Percentiles rank a stretch among this genome's conserved stretches.
Conservation (phyloP, 2,888 invertebrate species). For the Ophioninae sp. region DNA sequence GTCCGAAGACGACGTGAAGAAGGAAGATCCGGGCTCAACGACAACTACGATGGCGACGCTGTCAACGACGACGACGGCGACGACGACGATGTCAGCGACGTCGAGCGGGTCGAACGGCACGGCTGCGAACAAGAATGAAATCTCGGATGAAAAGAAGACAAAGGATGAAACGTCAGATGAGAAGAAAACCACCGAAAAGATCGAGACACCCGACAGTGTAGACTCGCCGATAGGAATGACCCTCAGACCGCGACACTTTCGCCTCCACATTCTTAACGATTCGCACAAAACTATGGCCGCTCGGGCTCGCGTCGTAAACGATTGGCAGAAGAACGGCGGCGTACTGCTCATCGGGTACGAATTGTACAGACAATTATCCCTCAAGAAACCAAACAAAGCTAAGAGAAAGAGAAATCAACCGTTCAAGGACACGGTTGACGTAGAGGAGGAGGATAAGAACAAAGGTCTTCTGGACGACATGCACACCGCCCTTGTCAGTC, state of each 20-base stretch:
- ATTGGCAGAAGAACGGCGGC: conserved; percentile 94
- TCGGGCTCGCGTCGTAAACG: conserved; percentile 91
- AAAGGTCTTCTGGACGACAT: conserved; percentile 92
- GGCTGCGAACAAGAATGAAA: conserved; percentile 28
- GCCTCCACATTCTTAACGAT: conserved; percentile 95
- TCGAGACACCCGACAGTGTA: conserved; percentile 76
- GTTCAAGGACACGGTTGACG: conserved; percentile 82
- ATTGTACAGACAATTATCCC: conserved; percentile 93
- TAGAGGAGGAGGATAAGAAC: conserved; percentile 84
- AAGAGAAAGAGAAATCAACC: conserved; percentile 82
- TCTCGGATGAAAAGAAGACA: conserved; percentile 21
- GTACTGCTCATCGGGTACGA: conserved; percentile 98
- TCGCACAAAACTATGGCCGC: conserved; percentile 95
- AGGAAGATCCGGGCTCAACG: conserved; percentile 67
- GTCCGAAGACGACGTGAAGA: conserved; percentile 64
- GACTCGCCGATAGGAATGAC: conserved; percentile 76
- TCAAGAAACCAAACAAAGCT: conserved; percentile 87
- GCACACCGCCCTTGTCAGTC: conserved; percentile 91
- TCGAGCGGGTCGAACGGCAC: not conserved
- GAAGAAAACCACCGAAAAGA: conserved; percentile 71
- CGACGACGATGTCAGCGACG: conserved; percentile 58
- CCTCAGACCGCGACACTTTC: conserved; percentile 89
- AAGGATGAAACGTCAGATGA: conserved; percentile 69
- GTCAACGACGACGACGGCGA: conserved; percentile 59
- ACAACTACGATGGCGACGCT: conserved; percentile 58